phyloP scores from a whole-genome alignment of 2,888 invertebrate genomes.

The Seladonia tumulorum region DNA sequence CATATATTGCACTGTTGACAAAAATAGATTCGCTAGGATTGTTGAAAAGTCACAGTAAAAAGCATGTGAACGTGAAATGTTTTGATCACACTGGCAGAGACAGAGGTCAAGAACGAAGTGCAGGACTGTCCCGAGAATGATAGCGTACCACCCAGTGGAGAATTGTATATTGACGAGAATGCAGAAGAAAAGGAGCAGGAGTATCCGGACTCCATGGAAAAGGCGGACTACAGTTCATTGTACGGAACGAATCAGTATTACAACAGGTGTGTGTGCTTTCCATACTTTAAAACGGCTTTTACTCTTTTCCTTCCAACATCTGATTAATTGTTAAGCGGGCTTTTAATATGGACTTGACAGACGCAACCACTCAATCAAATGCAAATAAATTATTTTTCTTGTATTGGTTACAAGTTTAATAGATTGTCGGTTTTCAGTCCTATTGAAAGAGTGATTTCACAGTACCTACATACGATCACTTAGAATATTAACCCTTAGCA shows the following conservation, averaged over 20 bases:
- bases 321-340: neutral
- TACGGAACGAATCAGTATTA: conserved; percentile 82
- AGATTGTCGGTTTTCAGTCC: too few species aligned
- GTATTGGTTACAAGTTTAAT: too few species aligned
- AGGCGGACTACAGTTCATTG: conserved; percentile 80
- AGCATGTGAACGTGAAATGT: conserved; percentile 28
- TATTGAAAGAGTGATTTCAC: too few species aligned
- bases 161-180: conserved; percentile 82
- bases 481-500: too few species aligned
- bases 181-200: conserved; percentile 82
- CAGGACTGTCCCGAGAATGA: conserved; percentile 83
- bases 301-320: neutral
- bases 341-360: too few species aligned
- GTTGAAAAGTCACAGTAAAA: conserved; percentile 2
- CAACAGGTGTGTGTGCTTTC: conserved; percentile 75
- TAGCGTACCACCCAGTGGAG: conserved; percentile 81
- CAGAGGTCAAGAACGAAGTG: conserved; percentile 83
- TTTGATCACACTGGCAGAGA: conserved; percentile 72
- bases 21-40: neutral
- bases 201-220: conserved; percentile 82
- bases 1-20: neutral
- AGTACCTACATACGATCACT: too few species aligned
- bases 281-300: neutral
- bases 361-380: too few species aligned
- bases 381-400: too few species aligned